A percentile compares a stretch with the other conserved stretches of the same genome.
phyloP scores from a whole-genome alignment of 1,140 invertebrate genomes.

The Dreissena polymorpha region DNA sequence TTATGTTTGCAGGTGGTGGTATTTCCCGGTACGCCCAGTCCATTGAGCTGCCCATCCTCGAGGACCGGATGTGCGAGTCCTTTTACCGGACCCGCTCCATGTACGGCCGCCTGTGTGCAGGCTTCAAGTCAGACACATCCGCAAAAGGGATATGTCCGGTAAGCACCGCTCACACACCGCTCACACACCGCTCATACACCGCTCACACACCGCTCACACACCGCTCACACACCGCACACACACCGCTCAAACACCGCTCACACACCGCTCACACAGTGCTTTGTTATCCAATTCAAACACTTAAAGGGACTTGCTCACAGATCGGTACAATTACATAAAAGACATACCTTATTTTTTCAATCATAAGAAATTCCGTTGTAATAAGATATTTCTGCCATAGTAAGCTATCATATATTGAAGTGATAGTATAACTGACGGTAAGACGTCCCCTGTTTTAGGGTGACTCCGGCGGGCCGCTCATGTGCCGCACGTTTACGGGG shows the following conservation, averaged over 20 bases:
- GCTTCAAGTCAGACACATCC: conserved; percentile 52
- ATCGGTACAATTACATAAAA: too few relatives aligned
- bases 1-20: conserved; percentile 58
- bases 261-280: neutral
- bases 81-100: conserved; percentile 55
- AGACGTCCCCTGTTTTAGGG: conserved; percentile 60
- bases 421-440: too few relatives aligned
- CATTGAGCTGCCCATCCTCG: conserved; percentile 66
- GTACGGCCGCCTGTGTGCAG: conserved; percentile 70
- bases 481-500: conserved; percentile 59
- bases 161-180: conserved; percentile 10
- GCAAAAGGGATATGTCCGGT: conserved; percentile 70
- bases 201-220: too few relatives aligned
- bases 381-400: too few relatives aligned
- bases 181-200: too few relatives aligned
- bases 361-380: too few relatives aligned
- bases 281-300: too few relatives aligned
- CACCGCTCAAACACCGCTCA: too few relatives aligned
- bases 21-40: conserved; percentile 60
- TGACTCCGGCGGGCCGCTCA: conserved; percentile 76
- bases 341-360: too few relatives aligned
- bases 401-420: too few relatives aligned
- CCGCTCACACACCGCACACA: too few relatives aligned
- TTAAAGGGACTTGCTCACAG: too few relatives aligned
- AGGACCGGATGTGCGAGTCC: conserved; percentile 46